Evolutionary conservation across 2,113 vertebrate species (phyloP).

Genomic region (Oreotrochilus melanogaster): DNA sequence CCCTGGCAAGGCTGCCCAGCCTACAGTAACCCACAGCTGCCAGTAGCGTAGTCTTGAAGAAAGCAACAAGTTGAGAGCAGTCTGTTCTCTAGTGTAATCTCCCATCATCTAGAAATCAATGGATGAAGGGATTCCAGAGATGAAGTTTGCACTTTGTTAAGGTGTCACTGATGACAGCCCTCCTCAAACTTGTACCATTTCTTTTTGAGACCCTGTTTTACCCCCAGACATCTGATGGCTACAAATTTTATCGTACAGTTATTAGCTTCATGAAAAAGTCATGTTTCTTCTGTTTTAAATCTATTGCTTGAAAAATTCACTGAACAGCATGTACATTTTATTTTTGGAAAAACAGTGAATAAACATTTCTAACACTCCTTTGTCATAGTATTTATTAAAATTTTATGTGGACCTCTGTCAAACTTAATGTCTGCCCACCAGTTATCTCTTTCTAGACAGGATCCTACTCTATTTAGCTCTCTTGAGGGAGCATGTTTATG

Average conservation of each 20-base stretch:
- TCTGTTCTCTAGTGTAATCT: not conserved
- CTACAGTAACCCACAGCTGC: not conserved
- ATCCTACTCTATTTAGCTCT: not conserved
- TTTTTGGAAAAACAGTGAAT: not conserved
- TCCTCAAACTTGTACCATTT: not conserved
- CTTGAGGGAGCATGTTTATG: not conserved
- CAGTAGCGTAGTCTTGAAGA: not conserved
- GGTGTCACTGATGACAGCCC: too few relatives aligned
- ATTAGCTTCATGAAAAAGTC: not conserved
- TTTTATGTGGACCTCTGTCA: not conserved
- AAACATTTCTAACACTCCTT: not conserved
- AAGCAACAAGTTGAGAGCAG: not conserved
- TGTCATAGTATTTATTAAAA: not conserved
- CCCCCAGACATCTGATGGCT: not conserved
- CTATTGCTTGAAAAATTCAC: not conserved
- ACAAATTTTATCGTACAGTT: not conserved
- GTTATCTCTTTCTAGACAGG: not conserved
- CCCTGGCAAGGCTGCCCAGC: not conserved
- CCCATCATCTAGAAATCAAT: not conserved
- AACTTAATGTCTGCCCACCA: not conserved
- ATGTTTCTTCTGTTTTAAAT: not conserved
- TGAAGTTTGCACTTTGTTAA: not conserved
- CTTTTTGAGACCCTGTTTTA: not conserved
- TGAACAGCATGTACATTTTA: not conserved
- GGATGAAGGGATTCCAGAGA: not conserved